Percentiles rank a stretch among this genome's conserved stretches.
Evolutionary conservation across 2,888 invertebrate genomes (phyloP).

Genomic region (Trilocha varians): DNA sequence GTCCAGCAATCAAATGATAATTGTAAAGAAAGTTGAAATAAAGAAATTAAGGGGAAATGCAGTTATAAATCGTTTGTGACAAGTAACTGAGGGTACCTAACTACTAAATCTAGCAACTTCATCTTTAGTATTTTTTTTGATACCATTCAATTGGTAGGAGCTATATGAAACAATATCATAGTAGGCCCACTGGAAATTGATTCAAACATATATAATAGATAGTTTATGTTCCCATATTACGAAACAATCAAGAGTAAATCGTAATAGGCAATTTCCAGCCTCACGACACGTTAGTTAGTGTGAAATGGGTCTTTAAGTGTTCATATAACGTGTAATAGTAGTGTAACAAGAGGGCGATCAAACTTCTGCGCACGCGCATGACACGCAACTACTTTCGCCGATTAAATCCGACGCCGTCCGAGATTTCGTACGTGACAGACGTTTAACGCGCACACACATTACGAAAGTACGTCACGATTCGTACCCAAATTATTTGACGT

Average conservation of each 20-base stretch:
- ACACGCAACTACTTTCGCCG: slow-evolving; percentile 66
- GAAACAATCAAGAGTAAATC: not conserved
- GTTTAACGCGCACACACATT: slow-evolving; percentile 34
- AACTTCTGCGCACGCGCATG: slow-evolving; percentile 45
- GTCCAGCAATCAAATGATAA: too few species aligned
- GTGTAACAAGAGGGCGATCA: slow-evolving; percentile 29
- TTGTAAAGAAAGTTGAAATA: too few species aligned
- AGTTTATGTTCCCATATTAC: not conserved
- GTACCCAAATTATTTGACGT: slow-evolving; percentile 20
- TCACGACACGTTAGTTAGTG: slow-evolving; percentile 25
- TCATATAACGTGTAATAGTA: slow-evolving; percentile 19
- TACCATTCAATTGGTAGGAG: not conserved
- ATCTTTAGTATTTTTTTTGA: too few species aligned
- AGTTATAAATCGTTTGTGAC: too few species aligned
- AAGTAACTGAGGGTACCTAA: too few species aligned
- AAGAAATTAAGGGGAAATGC: too few species aligned
- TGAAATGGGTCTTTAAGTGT: slow-evolving; percentile 23
- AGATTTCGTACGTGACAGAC: slow-evolving; percentile 47
- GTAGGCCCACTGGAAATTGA: too few species aligned
- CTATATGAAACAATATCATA: too few species aligned
- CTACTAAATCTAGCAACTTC: too few species aligned
- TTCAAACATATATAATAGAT: not conserved
- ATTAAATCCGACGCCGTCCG: slow-evolving; percentile 44
- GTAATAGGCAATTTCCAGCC: slow-evolving; percentile 24
- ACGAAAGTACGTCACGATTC: slow-evolving; percentile 31